phyloP scores from a whole-genome alignment of 2,797 vertebrate genomes.

The Melopsittacus undulatus region DNA sequence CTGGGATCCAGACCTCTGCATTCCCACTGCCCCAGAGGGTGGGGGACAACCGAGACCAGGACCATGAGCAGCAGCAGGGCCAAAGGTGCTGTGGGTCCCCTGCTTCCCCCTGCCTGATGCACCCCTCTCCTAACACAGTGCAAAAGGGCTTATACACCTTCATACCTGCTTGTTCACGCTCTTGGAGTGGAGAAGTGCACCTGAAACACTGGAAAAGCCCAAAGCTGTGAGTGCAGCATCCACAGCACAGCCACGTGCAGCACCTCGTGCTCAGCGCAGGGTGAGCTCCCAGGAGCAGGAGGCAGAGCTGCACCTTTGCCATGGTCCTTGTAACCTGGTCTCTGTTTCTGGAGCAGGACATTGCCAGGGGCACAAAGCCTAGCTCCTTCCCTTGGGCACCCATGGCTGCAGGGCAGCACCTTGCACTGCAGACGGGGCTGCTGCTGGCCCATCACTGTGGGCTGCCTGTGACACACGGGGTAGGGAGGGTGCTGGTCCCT shows the following conservation, averaged over 20 bases:
- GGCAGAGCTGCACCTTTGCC: background rate
- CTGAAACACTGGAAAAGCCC: no score
- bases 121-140: background rate
- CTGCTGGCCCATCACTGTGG: no score
- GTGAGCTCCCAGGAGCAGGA: background rate
- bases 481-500: accelerated
- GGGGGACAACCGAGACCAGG: accelerated
- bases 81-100: background rate
- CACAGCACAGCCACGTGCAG: background rate
- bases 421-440: background rate
- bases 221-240: background rate
- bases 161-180: background rate
- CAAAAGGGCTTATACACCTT: no score
- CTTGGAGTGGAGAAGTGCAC: background rate
- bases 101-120: background rate
- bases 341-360: background rate
- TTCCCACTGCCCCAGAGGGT: background rate
- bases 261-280: background rate
- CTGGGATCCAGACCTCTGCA: background rate
- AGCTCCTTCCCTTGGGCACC: background rate
- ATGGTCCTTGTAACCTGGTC: background rate
- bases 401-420: accelerated
- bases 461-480: accelerated
- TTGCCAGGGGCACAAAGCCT: background rate
- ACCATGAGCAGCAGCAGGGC: background rate